These are phyloP conservation scores for Hiodon tergisus DNA, from an alignment of 2,113 vertebrate species.

Conservation along the genomic window DNA sequence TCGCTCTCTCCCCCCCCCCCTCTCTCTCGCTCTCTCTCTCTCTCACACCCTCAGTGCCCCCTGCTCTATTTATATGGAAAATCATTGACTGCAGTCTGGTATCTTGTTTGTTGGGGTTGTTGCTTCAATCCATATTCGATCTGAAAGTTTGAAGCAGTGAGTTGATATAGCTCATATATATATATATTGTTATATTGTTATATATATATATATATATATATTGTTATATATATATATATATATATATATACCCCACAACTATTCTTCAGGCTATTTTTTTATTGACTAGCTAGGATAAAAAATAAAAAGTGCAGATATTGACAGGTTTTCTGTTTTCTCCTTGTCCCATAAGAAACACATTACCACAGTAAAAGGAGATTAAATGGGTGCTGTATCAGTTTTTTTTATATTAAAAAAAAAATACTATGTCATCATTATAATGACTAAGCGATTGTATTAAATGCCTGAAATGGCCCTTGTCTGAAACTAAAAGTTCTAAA, in stretches of 20 bases:
- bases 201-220: background rate
- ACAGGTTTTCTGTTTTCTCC: too few relatives aligned
- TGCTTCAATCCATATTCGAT: slow-evolving; percentile 1
- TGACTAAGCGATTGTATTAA: too few relatives aligned
- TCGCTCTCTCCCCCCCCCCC: background rate
- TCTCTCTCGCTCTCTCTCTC: slow-evolving; percentile 7
- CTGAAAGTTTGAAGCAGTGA: background rate
- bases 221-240: too few relatives aligned
- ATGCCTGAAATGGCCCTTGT: too few relatives aligned
- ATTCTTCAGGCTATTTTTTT: background rate
- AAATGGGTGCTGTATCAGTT: too few relatives aligned
- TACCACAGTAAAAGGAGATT: too few relatives aligned
- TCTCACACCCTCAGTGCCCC: background rate
- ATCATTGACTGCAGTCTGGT: background rate
- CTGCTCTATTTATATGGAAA: slow-evolving; percentile 8
- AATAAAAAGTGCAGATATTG: background rate
- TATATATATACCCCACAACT: background rate
- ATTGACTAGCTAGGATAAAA: background rate
- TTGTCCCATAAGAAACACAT: too few relatives aligned
- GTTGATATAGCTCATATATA: background rate
- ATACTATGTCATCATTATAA: too few relatives aligned
- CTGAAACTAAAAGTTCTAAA: too few relatives aligned
- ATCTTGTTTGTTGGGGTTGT: slow-evolving; percentile 10
- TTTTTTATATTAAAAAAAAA: too few relatives aligned
- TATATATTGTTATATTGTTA: too few relatives aligned